Base-by-base conservation (phyloP, 1,140 invertebrate species). In the Drosophila chauvacae region DNA sequence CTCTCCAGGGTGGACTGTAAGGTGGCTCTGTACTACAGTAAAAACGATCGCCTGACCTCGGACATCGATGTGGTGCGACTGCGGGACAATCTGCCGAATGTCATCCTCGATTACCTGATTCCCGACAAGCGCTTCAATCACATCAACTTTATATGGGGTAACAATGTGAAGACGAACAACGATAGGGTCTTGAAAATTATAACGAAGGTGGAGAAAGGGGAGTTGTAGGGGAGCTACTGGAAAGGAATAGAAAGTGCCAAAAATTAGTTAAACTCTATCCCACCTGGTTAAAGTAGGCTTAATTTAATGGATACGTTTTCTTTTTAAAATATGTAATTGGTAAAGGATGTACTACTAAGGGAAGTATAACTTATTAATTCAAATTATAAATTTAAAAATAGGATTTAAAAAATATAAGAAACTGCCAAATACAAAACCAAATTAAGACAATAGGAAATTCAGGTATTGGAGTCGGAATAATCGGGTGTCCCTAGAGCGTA, bases 91-190 rank as follows among this genome's bases (percentile, higher is more conserved):
- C 72, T 95, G 9, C 80, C 81, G 1, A 94, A 94, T 70, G 77
- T 91, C 3, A 80, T 94, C 0, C 92, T 91, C 7, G 87, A 92
- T 37, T 91, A 92, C 14, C 76, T 91, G 41, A 73, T 94, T 2
- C 68, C 84, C 0, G 73, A 87, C 35, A 37, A 86, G 14, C 53
- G 77, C 20, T 95, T 94, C 44, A 94, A 93, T 79, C 94, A 95
- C 65, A 20, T 95, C 5, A 94, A 95, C 71, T 95, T 94, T 68
- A 41, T 94, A 42, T 92, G 86, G 73, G 94, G 91, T 0, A 94
- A 92, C 7, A 93, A 94, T 77, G 87, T 91, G 0, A 92, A 91
- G n/a, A 80, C 48, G 30, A 75, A 94, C 33, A 93, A 93, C 57
- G 80, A 93, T 28, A 75, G 79, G 55, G 75, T 93, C 33, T 84